phyloP scores from a whole-genome alignment of 2,797 vertebrate species.

The Mormyrops boulengeri region DNA sequence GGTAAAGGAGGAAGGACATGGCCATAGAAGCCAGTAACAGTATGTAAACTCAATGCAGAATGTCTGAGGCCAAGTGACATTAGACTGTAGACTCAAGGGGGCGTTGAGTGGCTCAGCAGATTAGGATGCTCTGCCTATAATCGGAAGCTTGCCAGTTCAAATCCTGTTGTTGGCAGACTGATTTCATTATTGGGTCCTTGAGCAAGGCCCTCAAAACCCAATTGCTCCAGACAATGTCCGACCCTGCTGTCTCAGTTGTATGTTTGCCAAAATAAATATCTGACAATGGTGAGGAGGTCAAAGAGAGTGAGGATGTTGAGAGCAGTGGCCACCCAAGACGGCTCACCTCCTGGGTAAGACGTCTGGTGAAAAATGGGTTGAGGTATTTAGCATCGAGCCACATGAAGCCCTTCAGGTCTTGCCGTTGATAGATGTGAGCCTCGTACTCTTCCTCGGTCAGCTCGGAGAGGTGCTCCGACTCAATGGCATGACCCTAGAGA shows the following conservation, averaged over 20 bases:
- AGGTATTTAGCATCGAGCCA: constrained; percentile 97
- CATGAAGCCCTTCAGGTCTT: constrained; percentile 96
- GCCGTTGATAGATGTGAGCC: constrained; percentile 83
- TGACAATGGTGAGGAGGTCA: not conserved
- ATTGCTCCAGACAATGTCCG: not conserved
- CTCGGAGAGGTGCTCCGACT: constrained; percentile 90
- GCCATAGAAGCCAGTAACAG: not conserved
- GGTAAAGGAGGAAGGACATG: not conserved
- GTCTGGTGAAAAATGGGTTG: constrained; percentile 95
- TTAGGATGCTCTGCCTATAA: not conserved
- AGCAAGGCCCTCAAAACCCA: not conserved
- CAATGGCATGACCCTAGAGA: constrained; percentile 82
- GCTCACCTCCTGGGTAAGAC: constrained; percentile 90
- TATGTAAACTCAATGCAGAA: not conserved
- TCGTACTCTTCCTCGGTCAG: constrained; percentile 97
- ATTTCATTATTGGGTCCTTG: not conserved
- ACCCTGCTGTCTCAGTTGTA: not conserved
- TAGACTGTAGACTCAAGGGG: not conserved
- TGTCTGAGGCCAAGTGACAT: not conserved
- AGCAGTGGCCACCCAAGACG: not conserved
- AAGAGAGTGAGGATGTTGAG: not conserved
- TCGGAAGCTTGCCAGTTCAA: not conserved
- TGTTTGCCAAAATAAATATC: not conserved
- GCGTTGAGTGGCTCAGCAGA: not conserved
- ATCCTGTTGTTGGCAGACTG: not conserved